A percentile compares a stretch with the other conserved stretches of the same genome.
These are phyloP conservation scores for Caenorhabditis afra DNA, from an alignment of 2,888 invertebrate genomes.

Conservation along the genomic window DNA sequence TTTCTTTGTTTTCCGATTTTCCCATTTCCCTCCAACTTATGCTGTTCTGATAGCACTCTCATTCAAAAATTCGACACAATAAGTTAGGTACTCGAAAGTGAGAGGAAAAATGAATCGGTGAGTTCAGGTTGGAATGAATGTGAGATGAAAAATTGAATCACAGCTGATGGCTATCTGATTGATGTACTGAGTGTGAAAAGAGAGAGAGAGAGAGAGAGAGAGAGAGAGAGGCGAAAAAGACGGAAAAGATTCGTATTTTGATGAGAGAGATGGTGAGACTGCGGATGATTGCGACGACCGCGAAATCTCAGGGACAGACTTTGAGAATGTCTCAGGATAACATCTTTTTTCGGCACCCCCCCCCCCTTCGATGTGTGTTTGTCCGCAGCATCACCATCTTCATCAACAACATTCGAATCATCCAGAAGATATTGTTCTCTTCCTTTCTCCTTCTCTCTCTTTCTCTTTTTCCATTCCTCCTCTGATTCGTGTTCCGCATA, in stretches of 20 bases:
- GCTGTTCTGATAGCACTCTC: too few relatives aligned
- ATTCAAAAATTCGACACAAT: too few relatives aligned
- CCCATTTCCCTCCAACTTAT: too few relatives aligned
- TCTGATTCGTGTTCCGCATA: neutral
- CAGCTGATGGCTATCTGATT: too few relatives aligned
- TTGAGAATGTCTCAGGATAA: slow-evolving; percentile 48
- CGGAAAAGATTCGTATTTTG: slow-evolving; percentile 13
- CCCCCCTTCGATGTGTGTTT: slow-evolving; percentile 14
- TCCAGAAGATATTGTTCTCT: slow-evolving; percentile 39
- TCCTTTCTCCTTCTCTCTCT: neutral
- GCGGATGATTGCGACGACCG: slow-evolving; percentile 20
- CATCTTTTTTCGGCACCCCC: slow-evolving; percentile 53
- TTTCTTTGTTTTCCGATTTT: too few relatives aligned
- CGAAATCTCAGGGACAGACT: slow-evolving; percentile 8
- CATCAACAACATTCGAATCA: slow-evolving; percentile 28
- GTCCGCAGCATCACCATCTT: slow-evolving; percentile 17
- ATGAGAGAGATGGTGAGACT: slow-evolving; percentile 10
- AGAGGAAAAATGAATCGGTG: too few relatives aligned
- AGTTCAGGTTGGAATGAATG: too few relatives aligned
- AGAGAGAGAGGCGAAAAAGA: too few relatives aligned
- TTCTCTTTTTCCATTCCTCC: neutral
- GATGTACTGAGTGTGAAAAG: too few relatives aligned
- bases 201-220: too few relatives aligned
- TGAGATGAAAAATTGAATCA: too few relatives aligned
- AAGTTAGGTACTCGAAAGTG: too few relatives aligned